Percentiles rank a stretch among this genome's conserved stretches.
These are phyloP conservation scores for Isichthys henryi DNA, from an alignment of 2,113 vertebrate species.

Conservation along the genomic window DNA sequence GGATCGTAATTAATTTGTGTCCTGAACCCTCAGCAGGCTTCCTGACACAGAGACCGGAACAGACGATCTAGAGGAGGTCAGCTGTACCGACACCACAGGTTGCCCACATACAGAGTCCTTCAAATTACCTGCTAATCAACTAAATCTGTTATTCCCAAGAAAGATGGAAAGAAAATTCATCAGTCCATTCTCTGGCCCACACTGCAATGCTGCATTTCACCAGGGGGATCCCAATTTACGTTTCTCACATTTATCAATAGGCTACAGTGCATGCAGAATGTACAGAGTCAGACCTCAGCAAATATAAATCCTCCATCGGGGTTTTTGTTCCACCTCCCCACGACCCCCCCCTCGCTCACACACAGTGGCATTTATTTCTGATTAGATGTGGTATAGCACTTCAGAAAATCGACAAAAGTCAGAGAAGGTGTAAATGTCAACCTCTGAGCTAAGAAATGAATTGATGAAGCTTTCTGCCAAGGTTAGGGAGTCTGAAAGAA, in stretches of 20 bases:
- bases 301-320: background rate
- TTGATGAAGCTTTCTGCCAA: background rate
- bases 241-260: background rate
- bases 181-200: background rate
- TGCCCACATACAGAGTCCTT: background rate
- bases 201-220: background rate
- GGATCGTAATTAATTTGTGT: background rate
- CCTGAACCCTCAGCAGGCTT: conserved; percentile 1
- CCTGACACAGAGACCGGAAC: conserved; percentile 7
- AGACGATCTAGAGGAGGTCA: conserved; percentile 9
- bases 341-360: background rate
- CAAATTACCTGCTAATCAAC: conserved; percentile 11
- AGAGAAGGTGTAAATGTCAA: conserved; percentile 11
- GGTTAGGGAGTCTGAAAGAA: background rate
- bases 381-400: conserved; percentile 9
- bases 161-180: background rate
- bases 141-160: conserved; percentile 5
- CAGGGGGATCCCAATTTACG: background rate
- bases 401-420: background rate
- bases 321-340: background rate
- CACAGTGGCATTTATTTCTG: conserved; percentile 16
- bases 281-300: background rate
- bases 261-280: background rate
- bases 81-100: background rate
- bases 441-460: background rate